Evolutionary conservation across 2,797 vertebrate species (phyloP), one percentile per base, ranked within the genome.

Genomic region (Merluccius polli): DNA sequence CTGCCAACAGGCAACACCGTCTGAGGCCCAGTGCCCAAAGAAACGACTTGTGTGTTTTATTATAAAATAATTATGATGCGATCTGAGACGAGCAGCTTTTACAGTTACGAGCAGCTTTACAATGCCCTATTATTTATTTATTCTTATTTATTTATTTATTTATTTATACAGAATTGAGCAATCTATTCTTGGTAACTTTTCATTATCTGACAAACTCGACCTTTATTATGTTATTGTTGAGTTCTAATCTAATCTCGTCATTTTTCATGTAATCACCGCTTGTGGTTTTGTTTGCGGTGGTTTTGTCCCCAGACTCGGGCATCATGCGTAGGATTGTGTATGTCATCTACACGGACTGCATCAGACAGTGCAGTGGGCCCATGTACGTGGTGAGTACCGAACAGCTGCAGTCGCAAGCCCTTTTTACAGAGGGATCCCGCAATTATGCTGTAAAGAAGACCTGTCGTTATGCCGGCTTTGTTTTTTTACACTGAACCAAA

Each of bases 331-430:
- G 97, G 83, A 95, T 98, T 15, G 81, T 97, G 69, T 85, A 96
- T 0, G 90, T 98, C 84, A 84, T 99, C 81, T 98, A 99, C 94
- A 99, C 96, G 0, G 98, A 99, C 81, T 95, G 95, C 77, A 94
- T 99, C 74, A 93, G 96, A 63, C 97, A 98, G 90, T 99, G 97
- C 93, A 99, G 96, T 1, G 95, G 96, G 30, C 98, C 98, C 29
- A 95, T 97, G 95, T 98, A 99, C 21, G 95, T 96, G 82, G 98
- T 99, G 93, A 96, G 95, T 95, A 76, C 21, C 24, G 9, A 24
- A 21, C 30, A 2, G 36, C 36, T 33, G 32, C 32, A 2, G 38
- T 44, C 41, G 4, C 10, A n/a, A n/a, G n/a, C n/a, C n/a, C n/a
- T n/a, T n/a, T n/a, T n/a, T n/a, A n/a, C n/a, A n/a, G n/a, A n/a